Evolutionary conservation across 2,888 invertebrate species (phyloP), one percentile per base, ranked within the genome.

Genomic region (Drosophila imparisetae): DNA sequence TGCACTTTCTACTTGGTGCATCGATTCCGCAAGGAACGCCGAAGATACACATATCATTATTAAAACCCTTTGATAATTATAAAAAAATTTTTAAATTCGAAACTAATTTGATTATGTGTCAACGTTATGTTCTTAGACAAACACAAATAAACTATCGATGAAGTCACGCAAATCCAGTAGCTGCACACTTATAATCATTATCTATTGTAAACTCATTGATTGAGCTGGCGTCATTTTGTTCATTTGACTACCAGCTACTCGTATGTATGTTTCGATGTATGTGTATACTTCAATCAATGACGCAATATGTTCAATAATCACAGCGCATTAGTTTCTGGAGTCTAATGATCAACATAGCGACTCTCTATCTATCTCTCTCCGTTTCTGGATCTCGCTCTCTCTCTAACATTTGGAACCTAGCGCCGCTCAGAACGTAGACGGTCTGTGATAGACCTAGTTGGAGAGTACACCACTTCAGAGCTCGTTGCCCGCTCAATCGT

Each of bases 21-120:
- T 30, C 90, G 88, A 18, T 91, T 91, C 81, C 81, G 83, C 53
- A 86, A 78, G 61, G 88, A 90, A 6, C 85, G 83, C 59, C 80
- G 60, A 36, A 75, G 77, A 45, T 79, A 85, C 52, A 52, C 60
- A 2, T 75, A 77, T 75, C 72, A 78, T 55, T 88, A 89, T 38
- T 90, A 67, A 84, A 40, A n/a, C 49, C n/a, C 60, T 57, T 18
- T 49, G 7, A 61, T 36, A 15, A 11, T 24, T 10, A 27, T 50
- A 42, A 7, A 32, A 24, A 7, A 3, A n/a, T 18, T 30, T 15
- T 49, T 11, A 30, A 45, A 36, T 32, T 34, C 34, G 48, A 58
- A 38, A 30, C 13, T 52, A 32, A 13, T 42, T 30, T 57, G 13
- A 29, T 18, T 34, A 24, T 50, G 2, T 67, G n/a, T 50, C 49